phyloP scores from a whole-genome alignment of 1,140 invertebrate genomes.

The Campoletis sonorensis region DNA sequence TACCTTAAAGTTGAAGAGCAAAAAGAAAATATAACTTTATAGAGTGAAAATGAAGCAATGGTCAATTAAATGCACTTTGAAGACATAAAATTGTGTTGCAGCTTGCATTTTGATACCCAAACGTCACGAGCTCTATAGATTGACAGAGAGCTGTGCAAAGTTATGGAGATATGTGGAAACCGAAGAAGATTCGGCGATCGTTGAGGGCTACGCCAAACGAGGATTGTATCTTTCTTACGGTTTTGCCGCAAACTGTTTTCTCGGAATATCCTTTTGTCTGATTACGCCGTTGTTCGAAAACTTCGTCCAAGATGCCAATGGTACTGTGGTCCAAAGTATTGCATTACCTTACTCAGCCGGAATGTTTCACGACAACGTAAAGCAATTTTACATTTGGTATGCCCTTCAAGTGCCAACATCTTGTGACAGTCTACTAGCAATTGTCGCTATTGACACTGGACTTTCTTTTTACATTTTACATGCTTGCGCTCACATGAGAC shows the following conservation, averaged over 20 bases:
- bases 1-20: too few species aligned
- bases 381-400: constrained; percentile 34
- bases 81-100: neutral
- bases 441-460: constrained; percentile 16
- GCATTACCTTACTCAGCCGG: constrained; percentile 37
- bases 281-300: neutral
- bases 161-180: constrained; percentile 11
- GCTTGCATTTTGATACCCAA: neutral
- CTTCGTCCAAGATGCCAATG: constrained; percentile 27
- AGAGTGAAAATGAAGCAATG: too few species aligned
- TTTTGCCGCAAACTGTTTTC: constrained; percentile 22
- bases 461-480: neutral
- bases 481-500: neutral
- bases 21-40: too few species aligned
- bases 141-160: neutral
- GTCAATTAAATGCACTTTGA: too few species aligned
- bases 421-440: neutral
- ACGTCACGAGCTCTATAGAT: neutral
- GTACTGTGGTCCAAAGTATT: constrained; percentile 26
- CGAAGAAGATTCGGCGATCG: constrained; percentile 15
- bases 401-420: constrained; percentile 19
- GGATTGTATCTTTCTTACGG: constrained; percentile 36
- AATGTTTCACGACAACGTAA: constrained; percentile 41
- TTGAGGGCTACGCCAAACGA: constrained; percentile 11
- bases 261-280: neutral